Conservation (phyloP, 2,113 vertebrate genomes). For the Indri indri region DNA sequence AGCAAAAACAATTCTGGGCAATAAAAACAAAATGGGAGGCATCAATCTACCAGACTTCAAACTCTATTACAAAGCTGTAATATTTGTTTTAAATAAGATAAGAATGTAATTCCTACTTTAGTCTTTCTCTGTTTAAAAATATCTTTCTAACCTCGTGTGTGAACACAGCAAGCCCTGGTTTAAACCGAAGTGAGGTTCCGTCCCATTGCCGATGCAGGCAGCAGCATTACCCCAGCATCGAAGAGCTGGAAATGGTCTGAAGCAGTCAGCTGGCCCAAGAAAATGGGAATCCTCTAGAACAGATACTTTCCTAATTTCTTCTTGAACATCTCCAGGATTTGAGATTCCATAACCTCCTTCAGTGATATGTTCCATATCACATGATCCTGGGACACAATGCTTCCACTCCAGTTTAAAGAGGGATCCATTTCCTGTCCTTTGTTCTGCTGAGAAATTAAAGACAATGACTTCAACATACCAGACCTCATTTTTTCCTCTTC, state of each 20-base stretch:
- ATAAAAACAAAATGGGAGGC: too few relatives aligned
- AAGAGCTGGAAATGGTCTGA: neutral
- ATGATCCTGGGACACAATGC: neutral
- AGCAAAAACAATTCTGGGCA: too few relatives aligned
- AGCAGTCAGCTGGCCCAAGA: neutral
- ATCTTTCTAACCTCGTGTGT: neutral
- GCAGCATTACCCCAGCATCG: neutral
- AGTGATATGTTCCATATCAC: neutral
- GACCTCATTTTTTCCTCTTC: neutral
- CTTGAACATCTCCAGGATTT: neutral
- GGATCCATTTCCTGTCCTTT: neutral
- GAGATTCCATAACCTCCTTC: neutral
- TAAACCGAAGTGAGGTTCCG: neutral
- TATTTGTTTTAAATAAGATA: constrained; percentile 6
- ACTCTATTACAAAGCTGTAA: too few relatives aligned
- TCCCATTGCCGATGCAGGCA: neutral
- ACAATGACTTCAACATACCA: neutral
- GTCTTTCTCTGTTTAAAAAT: constrained; percentile 11
- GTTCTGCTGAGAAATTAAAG: neutral
- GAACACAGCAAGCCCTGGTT: neutral
- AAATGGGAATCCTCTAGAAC: neutral
- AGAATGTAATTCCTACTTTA: neutral
- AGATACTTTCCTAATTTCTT: neutral
- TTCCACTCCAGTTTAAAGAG: neutral
- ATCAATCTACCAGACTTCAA: too few relatives aligned